Evolutionary conservation across 2,113 vertebrate genomes (phyloP).

Genomic region (Nettapus auritus): DNA sequence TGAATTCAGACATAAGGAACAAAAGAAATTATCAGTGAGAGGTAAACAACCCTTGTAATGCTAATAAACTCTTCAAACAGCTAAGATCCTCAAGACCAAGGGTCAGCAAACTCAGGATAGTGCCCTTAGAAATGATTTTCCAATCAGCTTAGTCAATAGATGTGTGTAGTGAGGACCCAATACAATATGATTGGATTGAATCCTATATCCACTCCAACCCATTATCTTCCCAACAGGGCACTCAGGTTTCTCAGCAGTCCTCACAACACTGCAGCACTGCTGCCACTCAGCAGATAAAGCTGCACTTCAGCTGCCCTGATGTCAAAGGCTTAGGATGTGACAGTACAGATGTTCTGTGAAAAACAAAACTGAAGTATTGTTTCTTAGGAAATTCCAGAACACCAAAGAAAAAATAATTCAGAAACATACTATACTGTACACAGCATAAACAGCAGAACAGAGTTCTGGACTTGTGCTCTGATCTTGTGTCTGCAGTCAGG

Average conservation of each 20-base stretch:
- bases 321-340: background rate
- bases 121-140: background rate
- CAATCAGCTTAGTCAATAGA: background rate
- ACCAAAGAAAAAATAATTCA: background rate
- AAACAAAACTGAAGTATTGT: background rate
- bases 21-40: background rate
- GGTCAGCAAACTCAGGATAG: background rate
- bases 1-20: background rate
- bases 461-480: background rate
- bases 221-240: background rate
- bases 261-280: background rate
- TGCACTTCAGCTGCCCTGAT: background rate
- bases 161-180: background rate
- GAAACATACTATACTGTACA: background rate
- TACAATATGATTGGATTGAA: background rate
- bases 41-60: background rate
- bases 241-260: background rate
- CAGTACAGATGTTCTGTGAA: background rate
- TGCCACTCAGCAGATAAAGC: background rate
- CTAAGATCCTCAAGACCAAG: background rate
- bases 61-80: background rate
- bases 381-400: background rate
- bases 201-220: background rate
- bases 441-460: background rate
- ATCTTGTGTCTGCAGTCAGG: background rate